Evolutionary conservation across 2,113 vertebrate species (phyloP), one percentile per base, ranked within the genome.

Genomic region (Mastomys coucha): DNA sequence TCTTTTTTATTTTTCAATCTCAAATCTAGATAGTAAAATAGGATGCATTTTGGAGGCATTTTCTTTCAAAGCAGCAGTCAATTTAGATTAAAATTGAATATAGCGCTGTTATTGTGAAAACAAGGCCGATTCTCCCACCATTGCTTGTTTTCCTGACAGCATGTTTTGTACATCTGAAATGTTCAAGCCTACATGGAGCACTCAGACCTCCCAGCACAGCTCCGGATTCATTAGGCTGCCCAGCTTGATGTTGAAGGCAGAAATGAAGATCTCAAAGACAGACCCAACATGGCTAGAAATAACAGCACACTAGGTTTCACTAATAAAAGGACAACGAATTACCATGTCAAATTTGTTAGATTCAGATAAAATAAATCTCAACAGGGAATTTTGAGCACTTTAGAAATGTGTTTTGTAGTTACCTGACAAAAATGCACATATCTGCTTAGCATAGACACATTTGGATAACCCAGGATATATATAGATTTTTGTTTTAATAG

Each of bases 281-380:
- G 98, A 97, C 94, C 89, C 92, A 96, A 97, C 93, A 96, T 28
- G 0, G 76, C 92, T 97, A 95, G 93, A 98, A 98, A 98, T 98
- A 98, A 98, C 86, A 93, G 75, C 98, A 96, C 97, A 97, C 98
- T 98, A 97, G 98, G 97, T 97, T 98, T 98, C 94, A 96, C 97
- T 99, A 98, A 99, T 98, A 98, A 98, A 98, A 98, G 95, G 93
- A 97, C 98, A 99, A 98, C 95, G 98, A 99, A 99, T 99, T 98
- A 98, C 98, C 93, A 96, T 97, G 97, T 97, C 98, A 98, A 96
- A 98, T 98, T 98, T 98, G 95, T 97, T 97, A 98, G 97, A 96
- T 97, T 98, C 93, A 77, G 91, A 98, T 28, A 97, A 98, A 98
- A 97, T 98, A 98, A 98, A 98, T 98, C 96, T 96, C 63, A 97